Evolutionary conservation across 2,113 vertebrate species (phyloP).

Genomic region (Ochotona curzoniae): DNA sequence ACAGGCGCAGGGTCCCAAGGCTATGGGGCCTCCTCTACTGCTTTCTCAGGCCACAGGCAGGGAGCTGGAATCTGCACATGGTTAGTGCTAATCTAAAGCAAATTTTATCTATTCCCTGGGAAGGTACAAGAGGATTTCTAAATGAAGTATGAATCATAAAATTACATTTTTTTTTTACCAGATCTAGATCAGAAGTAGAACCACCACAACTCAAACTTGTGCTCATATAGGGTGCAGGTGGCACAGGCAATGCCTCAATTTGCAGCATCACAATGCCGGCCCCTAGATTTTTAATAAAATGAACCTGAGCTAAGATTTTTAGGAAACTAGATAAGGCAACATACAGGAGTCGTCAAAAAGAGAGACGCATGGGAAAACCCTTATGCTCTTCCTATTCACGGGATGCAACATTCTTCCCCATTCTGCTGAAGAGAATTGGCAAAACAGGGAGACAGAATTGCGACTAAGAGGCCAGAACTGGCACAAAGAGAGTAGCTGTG

Average conservation of each 20-base stretch:
- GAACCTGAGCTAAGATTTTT: background rate
- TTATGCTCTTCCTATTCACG: too few relatives aligned
- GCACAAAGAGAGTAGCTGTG: background rate
- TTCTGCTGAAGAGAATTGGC: background rate
- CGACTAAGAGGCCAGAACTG: background rate
- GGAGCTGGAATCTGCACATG: background rate
- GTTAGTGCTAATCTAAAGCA: background rate
- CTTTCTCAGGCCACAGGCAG: too few relatives aligned
- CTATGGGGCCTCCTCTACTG: too few relatives aligned
- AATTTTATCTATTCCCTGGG: slow-evolving; percentile 27
- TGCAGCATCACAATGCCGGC: too few relatives aligned
- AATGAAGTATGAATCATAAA: slow-evolving; percentile 35
- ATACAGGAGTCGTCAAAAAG: background rate
- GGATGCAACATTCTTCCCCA: background rate
- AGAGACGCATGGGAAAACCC: background rate
- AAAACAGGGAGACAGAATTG: background rate
- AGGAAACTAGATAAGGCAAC: background rate
- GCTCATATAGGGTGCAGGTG: too few relatives aligned
- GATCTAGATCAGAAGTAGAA: too few relatives aligned
- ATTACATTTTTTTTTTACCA: background rate
- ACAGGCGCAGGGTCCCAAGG: too few relatives aligned
- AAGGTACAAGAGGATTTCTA: slow-evolving; percentile 1
- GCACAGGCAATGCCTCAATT: too few relatives aligned
- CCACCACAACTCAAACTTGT: too few relatives aligned
- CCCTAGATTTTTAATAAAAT: too few relatives aligned